Evolutionary conservation across 2,888 invertebrate genomes (phyloP), one percentile per base, ranked within the genome.

Genomic region (Torymus texanus): DNA sequence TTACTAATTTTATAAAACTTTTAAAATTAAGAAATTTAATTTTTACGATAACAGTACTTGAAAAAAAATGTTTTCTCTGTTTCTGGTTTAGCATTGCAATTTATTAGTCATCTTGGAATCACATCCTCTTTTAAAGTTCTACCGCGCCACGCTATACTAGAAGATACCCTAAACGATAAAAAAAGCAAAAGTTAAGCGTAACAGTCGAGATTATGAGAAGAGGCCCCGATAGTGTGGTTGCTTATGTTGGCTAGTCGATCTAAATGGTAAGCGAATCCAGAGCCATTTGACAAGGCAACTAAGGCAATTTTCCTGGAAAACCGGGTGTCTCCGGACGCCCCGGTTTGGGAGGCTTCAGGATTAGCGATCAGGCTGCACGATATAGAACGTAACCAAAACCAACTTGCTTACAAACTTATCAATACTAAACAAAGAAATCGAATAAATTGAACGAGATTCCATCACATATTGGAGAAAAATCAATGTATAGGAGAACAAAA

Each of bases 1-100:
- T 3, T 29, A 29, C 8, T 29, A 29, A 29, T 29, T 8, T 41
- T 8, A 41, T 41, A 41, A 41, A 41, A 41, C 5, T 8, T 41
- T 74, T 63, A 74, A 61, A 73, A 67, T 63, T 70, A 74, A 70
- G 12, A 72, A 81, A 78, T 66, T 16, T 73, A 66, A 71, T 63
- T 53, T 56, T 78, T 76, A 73, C 75, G 63, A 61, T 77, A 24
- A 59, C 70, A 78, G 58, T 68, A 72, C 77, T 78, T 81, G 75
- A 81, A 81, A 21, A 21, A 21, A 79, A 76, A 66, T 81, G 72
- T 76, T 81, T 81, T 79, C 75, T 81, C 76, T 79, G 75, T 81
- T 81, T 81, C 61, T 81, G 75, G 63, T 81, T 72, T 76, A 81
- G 81, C 79, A 58, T 80, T 78, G 78, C 73, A 76, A 76, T 76